Evolutionary conservation across 2,797 vertebrate genomes (phyloP).

Genomic region (Lagorchestes hirsutus): DNA sequence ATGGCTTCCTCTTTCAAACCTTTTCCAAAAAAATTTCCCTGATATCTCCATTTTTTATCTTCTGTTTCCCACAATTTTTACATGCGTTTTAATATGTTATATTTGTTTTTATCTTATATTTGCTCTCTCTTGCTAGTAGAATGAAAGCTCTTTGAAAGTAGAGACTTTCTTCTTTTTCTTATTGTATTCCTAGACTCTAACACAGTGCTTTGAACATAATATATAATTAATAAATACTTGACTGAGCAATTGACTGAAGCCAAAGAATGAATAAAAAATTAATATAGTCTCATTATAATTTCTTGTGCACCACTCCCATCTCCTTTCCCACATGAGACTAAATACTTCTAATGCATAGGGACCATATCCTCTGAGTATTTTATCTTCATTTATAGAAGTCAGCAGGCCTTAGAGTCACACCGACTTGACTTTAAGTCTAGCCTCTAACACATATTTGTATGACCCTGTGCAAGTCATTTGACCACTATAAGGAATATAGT

Average conservation of each 20-base stretch:
- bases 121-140: neutral
- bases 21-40: neutral
- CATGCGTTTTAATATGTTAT: neutral
- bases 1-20: neutral
- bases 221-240: neutral
- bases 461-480: neutral
- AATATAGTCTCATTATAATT: neutral
- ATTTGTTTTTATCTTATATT: neutral
- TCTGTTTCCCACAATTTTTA: neutral
- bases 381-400: neutral
- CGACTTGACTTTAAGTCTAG: neutral
- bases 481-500: neutral
- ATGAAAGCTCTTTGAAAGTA: neutral
- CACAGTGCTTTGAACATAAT: neutral
- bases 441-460: neutral
- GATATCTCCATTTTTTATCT: neutral
- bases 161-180: neutral
- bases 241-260: neutral
- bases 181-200: neutral
- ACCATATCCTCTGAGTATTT: neutral
- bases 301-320: neutral
- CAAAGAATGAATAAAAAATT: neutral
- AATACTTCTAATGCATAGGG: no score
- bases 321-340: neutral
- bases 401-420: neutral